These are phyloP conservation scores for Asarcornis scutulata DNA, from an alignment of 2,113 vertebrate species.

Conservation along the genomic window DNA sequence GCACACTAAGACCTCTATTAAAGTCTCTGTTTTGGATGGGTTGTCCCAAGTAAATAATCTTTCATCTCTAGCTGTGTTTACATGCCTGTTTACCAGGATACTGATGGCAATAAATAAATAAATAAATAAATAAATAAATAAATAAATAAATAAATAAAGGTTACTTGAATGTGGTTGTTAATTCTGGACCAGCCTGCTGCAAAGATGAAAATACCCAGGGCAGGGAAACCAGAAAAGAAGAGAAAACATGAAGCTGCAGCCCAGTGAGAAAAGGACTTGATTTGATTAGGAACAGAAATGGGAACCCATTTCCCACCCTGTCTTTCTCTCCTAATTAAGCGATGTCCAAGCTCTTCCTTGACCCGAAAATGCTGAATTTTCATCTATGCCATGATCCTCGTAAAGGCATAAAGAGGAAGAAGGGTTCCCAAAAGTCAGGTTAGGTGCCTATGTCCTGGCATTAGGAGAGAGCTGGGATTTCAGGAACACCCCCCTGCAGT, in stretches of 20 bases:
- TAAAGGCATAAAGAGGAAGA: rapidly evolving
- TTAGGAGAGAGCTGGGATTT: background rate
- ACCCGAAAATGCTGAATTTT: background rate
- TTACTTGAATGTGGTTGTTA: background rate
- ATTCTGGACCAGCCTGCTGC: background rate
- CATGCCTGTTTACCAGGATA: background rate
- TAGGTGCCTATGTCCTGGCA: background rate
- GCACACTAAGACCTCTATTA: background rate
- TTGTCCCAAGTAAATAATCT: background rate
- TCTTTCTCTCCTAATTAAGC: background rate
- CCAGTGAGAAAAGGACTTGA: background rate
- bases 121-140: background rate
- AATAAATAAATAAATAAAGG: background rate
- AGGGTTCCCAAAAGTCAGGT: background rate
- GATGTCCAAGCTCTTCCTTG: background rate
- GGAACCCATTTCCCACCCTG: background rate
- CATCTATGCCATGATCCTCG: background rate
- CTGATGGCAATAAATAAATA: background rate
- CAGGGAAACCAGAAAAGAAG: background rate
- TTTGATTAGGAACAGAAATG: background rate
- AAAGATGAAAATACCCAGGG: background rate
- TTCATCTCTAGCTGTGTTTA: background rate
- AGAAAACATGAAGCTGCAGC: background rate
- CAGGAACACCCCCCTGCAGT: background rate
- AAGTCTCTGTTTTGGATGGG: background rate